Evolutionary conservation across 2,888 invertebrate species (phyloP).

Genomic region (Dolichopus griseipennis): DNA sequence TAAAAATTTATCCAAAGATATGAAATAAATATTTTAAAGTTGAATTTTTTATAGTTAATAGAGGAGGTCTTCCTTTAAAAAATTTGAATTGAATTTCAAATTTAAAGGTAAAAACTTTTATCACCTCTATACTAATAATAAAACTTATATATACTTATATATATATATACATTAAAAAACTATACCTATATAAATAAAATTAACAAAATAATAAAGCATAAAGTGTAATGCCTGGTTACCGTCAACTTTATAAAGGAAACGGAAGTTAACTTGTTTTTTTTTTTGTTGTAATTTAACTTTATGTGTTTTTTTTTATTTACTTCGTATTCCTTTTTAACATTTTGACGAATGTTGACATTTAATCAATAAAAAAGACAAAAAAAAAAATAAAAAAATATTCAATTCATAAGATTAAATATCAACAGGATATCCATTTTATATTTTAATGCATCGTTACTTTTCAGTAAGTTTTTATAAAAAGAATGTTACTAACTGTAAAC

Average conservation of each 20-base stretch:
- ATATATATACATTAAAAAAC: no score
- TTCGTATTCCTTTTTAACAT: not conserved
- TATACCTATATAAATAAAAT: no score
- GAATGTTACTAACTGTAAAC: no score
- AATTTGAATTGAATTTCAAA: no score
- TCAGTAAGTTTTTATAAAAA: no score
- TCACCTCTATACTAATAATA: no score
- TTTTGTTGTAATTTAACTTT: not conserved
- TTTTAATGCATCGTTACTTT: not conserved
- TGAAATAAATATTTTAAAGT: no score
- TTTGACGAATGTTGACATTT: slow-evolving; percentile 6
- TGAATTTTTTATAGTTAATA: no score
- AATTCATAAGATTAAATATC: not conserved
- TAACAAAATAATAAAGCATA: not conserved
- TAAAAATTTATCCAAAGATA: no score
- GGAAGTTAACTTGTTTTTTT: not conserved
- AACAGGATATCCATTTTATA: not conserved
- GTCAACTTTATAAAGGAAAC: not conserved
- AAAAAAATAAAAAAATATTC: not conserved
- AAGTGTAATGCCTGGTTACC: slow-evolving; percentile 1
- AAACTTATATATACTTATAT: no score
- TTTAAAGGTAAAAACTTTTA: no score
- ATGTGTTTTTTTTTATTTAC: not conserved
- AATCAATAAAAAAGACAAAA: not conserved
- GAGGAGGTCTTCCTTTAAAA: no score